Percentiles rank a stretch among this genome's conserved stretches.
Evolutionary conservation across 2,797 vertebrate genomes (phyloP).

Genomic region (Melopsittacus undulatus): DNA sequence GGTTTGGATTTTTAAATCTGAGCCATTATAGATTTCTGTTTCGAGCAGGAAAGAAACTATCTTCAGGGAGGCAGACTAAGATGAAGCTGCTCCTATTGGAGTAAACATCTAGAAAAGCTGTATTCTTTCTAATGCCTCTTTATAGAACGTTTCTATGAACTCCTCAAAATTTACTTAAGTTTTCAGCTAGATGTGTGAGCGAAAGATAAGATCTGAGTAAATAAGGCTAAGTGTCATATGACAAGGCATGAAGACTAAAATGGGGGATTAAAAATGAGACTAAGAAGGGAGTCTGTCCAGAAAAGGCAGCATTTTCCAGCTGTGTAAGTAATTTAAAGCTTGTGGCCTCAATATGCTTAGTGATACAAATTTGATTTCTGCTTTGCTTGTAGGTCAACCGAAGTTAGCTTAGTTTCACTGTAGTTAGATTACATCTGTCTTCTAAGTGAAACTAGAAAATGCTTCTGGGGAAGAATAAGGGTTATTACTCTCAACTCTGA

Average conservation of each 20-base stretch:
- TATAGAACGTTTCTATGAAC: background rate
- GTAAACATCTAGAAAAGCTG: background rate
- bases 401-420: background rate
- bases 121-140: background rate
- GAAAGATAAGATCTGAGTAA: background rate
- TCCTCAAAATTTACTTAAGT: background rate
- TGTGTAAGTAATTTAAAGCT: slow-evolving; percentile 14
- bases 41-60: background rate
- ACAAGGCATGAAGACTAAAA: slow-evolving; percentile 31
- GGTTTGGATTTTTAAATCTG: background rate
- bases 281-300: slow-evolving; percentile 10
- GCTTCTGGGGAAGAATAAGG: background rate
- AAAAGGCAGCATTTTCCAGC: slow-evolving; percentile 31
- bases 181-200: slow-evolving; percentile 2
- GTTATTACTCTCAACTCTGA: background rate
- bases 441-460: background rate
- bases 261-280: slow-evolving; percentile 12
- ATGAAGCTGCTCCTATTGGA: background rate
- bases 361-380: slow-evolving; percentile 7
- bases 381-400: background rate
- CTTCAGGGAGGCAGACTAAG: background rate
- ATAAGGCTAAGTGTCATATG: slow-evolving; percentile 29
- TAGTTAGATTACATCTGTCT: background rate
- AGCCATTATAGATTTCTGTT: background rate
- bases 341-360: background rate